Conservation (phyloP, 2,888 invertebrate genomes). For the Drosophila fulvimacula region DNA sequence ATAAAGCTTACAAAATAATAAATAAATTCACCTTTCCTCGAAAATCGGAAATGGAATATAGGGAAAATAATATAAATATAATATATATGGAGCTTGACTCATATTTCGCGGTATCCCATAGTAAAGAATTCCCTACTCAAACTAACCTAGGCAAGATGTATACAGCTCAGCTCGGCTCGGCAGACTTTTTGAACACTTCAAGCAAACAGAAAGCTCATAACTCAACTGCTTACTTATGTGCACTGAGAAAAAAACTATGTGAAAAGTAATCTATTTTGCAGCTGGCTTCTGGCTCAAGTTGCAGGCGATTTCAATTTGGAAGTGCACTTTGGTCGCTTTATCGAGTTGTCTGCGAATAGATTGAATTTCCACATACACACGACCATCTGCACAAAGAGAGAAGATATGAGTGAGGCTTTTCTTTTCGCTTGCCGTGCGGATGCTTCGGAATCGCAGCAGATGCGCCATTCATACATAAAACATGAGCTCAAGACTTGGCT, state of each 20-base stretch:
- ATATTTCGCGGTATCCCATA: background rate
- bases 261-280: slow-evolving; percentile 23
- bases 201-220: slow-evolving; percentile 16
- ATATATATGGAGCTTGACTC: background rate
- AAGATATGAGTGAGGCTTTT: background rate
- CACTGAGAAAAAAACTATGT: slow-evolving; percentile 1
- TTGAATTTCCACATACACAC: slow-evolving; percentile 42
- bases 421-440: background rate
- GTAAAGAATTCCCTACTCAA: background rate
- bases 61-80: slow-evolving; percentile 13
- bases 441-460: slow-evolving; percentile 2
- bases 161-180: slow-evolving; percentile 15
- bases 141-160: slow-evolving; percentile 31
- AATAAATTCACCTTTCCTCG: no score
- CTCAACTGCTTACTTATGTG: slow-evolving; percentile 25
- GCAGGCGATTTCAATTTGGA: slow-evolving; percentile 29
- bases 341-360: slow-evolving; percentile 45
- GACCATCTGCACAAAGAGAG: background rate
- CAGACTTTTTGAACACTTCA: slow-evolving; percentile 30
- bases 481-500: slow-evolving; percentile 35
- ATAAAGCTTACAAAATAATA: no score
- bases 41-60: background rate
- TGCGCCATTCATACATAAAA: slow-evolving; percentile 20
- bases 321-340: slow-evolving; percentile 50
- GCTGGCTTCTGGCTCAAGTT: slow-evolving; percentile 30